Base-by-base conservation (phyloP, 2,888 invertebrate genomes). In the Oscheius myriophilus region DNA sequence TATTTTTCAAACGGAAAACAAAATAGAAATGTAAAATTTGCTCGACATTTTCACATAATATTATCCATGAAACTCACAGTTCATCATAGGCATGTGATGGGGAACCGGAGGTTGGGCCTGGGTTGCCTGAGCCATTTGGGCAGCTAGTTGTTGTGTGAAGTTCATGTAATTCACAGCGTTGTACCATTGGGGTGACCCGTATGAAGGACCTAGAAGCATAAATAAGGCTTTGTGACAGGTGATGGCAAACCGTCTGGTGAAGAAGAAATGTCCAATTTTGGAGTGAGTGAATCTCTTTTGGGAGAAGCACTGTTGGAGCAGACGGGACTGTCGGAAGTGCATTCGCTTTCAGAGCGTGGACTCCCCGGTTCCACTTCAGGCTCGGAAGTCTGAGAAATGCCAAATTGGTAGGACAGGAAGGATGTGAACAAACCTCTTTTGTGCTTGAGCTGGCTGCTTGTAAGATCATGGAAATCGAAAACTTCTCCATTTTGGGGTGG, bases 91-190 rank as follows among this genome's bases (percentile, higher is more conserved):
- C 21, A 72, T 46, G 57, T 70, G 71, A 25, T 41, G n/a, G 0
- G 71, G 55, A 12, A 43, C 55, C 26, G 43, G 54, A 4, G 1
- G 25, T 25, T 54, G 65, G n/a, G 67, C 67, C 25, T 45, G 42
- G n/a, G 55, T 70, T 45, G 62, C 51, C 57, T 73, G 73, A 16
- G 72, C 62, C 64, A 76, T 67, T 52, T 76, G 76, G 43, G 75
- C 68, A n/a, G 76, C 73, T 14, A 76, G 39, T 4, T 76, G 72
- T 18, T 74, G 74, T 4, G 70, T 69, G 16, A 76, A 49, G 26
- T 67, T 59, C 51, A 67, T 51, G 57, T 73, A 73, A 2, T 61
- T 65, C 63, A 71, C 64, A 0, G 73, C 46, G 42, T 70, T 73
- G 41, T 72, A 72, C 21, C 70, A 46, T n/a, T 69, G 42, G 25